These are phyloP conservation scores for Tachystola acroxantha DNA, from an alignment of 2,888 invertebrate species.

Conservation along the genomic window DNA sequence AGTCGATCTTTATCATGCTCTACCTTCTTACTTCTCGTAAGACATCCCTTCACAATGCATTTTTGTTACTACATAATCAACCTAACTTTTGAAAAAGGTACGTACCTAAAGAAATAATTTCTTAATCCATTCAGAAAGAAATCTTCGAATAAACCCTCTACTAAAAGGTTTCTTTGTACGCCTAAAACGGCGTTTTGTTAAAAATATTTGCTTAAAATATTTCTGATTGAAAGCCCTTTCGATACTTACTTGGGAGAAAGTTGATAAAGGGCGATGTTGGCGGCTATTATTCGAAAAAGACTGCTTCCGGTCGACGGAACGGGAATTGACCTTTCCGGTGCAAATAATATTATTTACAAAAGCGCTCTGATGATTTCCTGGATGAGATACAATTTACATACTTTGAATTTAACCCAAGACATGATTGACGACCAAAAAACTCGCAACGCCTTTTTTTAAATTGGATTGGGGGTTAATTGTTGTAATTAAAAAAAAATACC, in stretches of 20 bases:
- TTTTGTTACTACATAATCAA: too few species aligned
- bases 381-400: background rate
- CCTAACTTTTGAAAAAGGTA: too few species aligned
- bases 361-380: conserved; percentile 6
- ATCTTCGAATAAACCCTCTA: background rate
- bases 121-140: conserved; percentile 11
- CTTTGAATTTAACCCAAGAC: background rate
- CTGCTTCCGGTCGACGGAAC: conserved; percentile 15
- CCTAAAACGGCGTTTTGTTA: conserved; percentile 13
- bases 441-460: too few species aligned
- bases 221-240: conserved; percentile 14
- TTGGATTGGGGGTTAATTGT: too few species aligned
- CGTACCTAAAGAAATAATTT: too few species aligned
- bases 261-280: conserved; percentile 19
- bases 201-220: conserved; percentile 27
- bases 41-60: too few species aligned
- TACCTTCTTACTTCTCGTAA: too few species aligned
- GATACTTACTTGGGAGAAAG: conserved; percentile 13
- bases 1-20: too few species aligned
- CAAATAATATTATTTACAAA: conserved; percentile 15
- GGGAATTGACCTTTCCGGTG: conserved; percentile 27
- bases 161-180: conserved; percentile 17
- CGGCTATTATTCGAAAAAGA: conserved; percentile 19
- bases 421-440: too few species aligned
- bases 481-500: too few species aligned